phyloP scores from a whole-genome alignment of 2,113 vertebrate genomes.

The Atlantisia rogersi region DNA sequence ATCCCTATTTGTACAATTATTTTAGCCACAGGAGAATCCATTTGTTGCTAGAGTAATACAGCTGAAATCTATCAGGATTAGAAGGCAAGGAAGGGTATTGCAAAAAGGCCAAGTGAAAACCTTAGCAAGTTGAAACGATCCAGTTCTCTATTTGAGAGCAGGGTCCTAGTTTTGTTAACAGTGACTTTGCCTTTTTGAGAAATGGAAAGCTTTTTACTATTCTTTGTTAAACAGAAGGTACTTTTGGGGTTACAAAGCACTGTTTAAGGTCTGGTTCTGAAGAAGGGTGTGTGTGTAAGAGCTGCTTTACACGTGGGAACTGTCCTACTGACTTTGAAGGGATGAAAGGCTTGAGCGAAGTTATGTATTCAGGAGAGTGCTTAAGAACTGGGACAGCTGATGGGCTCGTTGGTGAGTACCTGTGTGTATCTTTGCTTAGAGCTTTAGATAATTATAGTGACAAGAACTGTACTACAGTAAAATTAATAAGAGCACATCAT shows the following conservation, averaged over 20 bases:
- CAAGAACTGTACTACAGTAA: background rate
- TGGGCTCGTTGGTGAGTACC: background rate
- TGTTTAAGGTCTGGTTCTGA: background rate
- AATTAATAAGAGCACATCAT: background rate
- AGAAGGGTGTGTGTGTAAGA: background rate
- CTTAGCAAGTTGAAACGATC: background rate
- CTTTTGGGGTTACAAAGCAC: background rate
- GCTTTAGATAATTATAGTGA: background rate
- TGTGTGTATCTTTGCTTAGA: background rate
- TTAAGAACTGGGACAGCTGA: background rate
- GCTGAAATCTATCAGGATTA: background rate
- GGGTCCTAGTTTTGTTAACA: background rate
- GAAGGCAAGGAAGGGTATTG: background rate
- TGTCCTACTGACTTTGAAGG: background rate
- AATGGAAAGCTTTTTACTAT: background rate
- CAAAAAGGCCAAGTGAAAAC: background rate
- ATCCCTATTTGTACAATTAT: conserved; percentile 15
- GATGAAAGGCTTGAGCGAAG: background rate
- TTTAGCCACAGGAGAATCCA: background rate
- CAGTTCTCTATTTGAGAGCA: background rate
- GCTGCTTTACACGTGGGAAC: background rate
- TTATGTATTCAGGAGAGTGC: background rate
- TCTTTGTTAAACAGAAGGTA: background rate
- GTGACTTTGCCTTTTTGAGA: background rate
- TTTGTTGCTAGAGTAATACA: conserved; percentile 10